phyloP scores from a whole-genome alignment of 2,797 vertebrate genomes.

The Aythya fuligula region DNA sequence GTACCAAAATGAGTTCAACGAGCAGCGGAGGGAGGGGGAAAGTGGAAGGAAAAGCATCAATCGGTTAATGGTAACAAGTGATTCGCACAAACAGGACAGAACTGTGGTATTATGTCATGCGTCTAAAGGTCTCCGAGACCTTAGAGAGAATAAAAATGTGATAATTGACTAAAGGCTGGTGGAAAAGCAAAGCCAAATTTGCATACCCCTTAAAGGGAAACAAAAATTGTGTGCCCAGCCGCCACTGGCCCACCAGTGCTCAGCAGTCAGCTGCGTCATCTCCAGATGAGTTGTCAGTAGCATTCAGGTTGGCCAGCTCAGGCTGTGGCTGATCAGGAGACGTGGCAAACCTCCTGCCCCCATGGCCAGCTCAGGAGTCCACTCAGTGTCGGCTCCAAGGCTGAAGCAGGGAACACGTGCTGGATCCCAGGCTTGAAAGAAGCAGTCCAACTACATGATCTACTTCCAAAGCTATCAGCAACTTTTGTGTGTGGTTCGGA shows the following conservation, averaged over 20 bases:
- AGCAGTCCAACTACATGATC: not conserved
- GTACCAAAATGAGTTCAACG: not conserved
- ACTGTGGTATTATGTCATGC: not conserved
- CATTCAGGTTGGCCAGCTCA: not conserved
- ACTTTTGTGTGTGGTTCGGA: not conserved
- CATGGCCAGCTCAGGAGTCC: not conserved
- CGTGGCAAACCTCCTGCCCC: not conserved
- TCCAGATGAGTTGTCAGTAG: not conserved
- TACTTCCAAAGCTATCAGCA: not conserved
- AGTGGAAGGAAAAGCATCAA: not conserved
- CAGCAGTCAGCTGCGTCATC: not conserved
- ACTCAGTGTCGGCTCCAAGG: not conserved
- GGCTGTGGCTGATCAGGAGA: not conserved
- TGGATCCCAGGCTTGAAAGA: not conserved
- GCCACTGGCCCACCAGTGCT: not conserved
- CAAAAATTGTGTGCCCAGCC: not conserved
- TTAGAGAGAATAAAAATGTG: not conserved
- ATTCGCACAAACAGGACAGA: rapidly evolving
- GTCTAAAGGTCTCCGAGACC: not conserved
- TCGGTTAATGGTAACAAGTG: not conserved
- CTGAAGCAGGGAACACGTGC: no score
- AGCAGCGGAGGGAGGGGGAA: not conserved
- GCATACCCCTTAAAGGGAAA: not conserved
- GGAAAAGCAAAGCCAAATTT: not conserved
- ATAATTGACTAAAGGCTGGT: not conserved